phyloP scores from a whole-genome alignment of 2,888 invertebrate species.

The Drosophila mettleri region DNA sequence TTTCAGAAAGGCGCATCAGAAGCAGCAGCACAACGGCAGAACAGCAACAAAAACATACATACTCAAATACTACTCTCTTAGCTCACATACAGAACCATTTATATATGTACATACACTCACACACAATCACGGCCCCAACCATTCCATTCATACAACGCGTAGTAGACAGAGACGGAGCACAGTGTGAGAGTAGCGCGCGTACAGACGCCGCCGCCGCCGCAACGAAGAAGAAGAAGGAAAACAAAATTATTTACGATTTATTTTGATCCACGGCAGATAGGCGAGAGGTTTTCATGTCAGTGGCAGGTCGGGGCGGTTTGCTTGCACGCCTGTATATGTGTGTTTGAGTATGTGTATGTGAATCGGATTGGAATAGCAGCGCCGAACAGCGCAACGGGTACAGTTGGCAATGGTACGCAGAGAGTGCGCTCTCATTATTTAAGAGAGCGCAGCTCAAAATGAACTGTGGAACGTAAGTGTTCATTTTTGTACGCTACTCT shows the following conservation, averaged over 20 bases:
- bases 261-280: conserved; percentile 60
- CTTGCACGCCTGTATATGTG: not conserved
- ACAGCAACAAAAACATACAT: conserved; percentile 41
- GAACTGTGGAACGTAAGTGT: conserved; percentile 71
- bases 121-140: conserved; percentile 56
- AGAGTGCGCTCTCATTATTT: conserved; percentile 28
- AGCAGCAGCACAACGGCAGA: conserved; percentile 44
- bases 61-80: conserved; percentile 68
- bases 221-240: conserved; percentile 54
- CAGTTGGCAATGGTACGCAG: conserved; percentile 69
- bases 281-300: conserved; percentile 68
- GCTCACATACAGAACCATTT: conserved; percentile 14
- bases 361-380: conserved; percentile 50
- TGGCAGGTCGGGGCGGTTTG: conserved; percentile 60
- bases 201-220: conserved; percentile 25
- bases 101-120: too few relatives aligned
- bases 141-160: conserved; percentile 73
- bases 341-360: not conserved
- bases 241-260: conserved; percentile 79
- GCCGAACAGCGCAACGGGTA: conserved; percentile 40
- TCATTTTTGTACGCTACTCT: conserved; percentile 52
- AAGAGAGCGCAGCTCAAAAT: conserved; percentile 53
- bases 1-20: conserved; percentile 68
- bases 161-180: conserved; percentile 64
- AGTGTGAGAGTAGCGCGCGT: conserved; percentile 30